These are phyloP conservation scores for Paratrypauchen microcephalus DNA, from an alignment of 2,797 vertebrate genomes.

Conservation along the genomic window DNA sequence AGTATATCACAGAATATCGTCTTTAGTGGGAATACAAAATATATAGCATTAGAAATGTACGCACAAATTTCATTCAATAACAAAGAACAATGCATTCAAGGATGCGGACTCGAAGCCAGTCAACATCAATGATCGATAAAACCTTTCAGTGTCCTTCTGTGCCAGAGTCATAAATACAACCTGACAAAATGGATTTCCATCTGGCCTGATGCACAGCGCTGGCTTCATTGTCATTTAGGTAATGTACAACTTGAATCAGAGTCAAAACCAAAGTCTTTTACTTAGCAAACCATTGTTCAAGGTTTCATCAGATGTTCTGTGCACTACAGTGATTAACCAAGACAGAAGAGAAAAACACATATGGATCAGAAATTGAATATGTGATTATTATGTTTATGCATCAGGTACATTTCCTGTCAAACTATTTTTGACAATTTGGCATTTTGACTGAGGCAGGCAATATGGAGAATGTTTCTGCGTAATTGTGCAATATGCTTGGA, in stretches of 20 bases:
- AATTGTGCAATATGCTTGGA: neutral
- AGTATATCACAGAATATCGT: conserved; percentile 17
- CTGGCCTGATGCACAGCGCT: conserved; percentile 56
- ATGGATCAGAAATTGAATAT: neutral
- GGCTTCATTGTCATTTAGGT: conserved; percentile 52
- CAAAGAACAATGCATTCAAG: conserved; percentile 5
- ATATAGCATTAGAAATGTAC: conserved; percentile 3
- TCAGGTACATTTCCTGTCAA: neutral
- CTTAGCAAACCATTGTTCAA: conserved; percentile 14
- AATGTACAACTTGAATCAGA: conserved; percentile 70
- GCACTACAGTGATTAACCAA: conserved; percentile 18
- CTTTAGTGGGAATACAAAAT: conserved; percentile 2
- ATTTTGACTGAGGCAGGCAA: neutral
- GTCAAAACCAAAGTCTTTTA: conserved; percentile 53
- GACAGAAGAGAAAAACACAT: neutral
- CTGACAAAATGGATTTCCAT: conserved; percentile 65
- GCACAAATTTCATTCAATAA: neutral
- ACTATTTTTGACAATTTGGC: no score
- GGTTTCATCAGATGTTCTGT: conserved; percentile 40
- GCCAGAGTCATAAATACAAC: conserved; percentile 53
- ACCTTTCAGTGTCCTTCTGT: conserved; percentile 55
- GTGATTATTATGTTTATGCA: no score
- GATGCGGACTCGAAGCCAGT: conserved; percentile 44
- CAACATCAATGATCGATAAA: conserved; percentile 61
- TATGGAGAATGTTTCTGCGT: no score